phyloP scores from a whole-genome alignment of 1,140 invertebrate species.

The Thaumatotibia leucotreta region DNA sequence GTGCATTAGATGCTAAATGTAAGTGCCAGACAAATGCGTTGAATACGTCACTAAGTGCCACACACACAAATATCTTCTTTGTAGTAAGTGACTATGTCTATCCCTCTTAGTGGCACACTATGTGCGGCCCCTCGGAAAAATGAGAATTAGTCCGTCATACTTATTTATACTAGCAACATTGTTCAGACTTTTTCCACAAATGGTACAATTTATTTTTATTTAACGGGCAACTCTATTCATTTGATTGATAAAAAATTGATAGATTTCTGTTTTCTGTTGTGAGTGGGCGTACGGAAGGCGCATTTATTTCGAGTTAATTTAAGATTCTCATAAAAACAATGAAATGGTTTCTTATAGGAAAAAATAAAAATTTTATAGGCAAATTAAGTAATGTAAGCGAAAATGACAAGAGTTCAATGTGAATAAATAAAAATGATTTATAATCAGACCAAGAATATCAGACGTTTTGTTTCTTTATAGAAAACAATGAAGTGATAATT shows the following conservation, averaged over 20 bases:
- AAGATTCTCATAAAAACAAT: background rate
- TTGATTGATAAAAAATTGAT: slow-evolving; percentile 14
- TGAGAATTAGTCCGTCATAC: too few species aligned
- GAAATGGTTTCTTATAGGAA: background rate
- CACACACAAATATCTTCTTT: too few species aligned
- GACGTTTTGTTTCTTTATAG: background rate
- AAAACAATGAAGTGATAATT: slow-evolving; percentile 6
- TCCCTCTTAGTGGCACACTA: too few species aligned
- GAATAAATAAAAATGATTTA: background rate
- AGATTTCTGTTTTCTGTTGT: slow-evolving; percentile 13
- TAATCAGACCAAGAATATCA: background rate
- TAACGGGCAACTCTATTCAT: background rate
- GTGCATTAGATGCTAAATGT: too few species aligned
- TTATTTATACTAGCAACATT: background rate
- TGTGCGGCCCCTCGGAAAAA: too few species aligned
- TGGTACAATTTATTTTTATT: background rate
- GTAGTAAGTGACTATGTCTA: too few species aligned
- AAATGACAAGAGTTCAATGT: background rate
- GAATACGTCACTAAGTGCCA: too few species aligned
- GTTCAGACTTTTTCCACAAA: background rate
- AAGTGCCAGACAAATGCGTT: too few species aligned
- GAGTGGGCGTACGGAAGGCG: background rate
- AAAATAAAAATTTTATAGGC: background rate
- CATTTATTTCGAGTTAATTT: background rate
- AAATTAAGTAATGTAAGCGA: background rate